These are phyloP conservation scores for Agrotis puta DNA, from an alignment of 2,888 invertebrate genomes.

Conservation along the genomic window DNA sequence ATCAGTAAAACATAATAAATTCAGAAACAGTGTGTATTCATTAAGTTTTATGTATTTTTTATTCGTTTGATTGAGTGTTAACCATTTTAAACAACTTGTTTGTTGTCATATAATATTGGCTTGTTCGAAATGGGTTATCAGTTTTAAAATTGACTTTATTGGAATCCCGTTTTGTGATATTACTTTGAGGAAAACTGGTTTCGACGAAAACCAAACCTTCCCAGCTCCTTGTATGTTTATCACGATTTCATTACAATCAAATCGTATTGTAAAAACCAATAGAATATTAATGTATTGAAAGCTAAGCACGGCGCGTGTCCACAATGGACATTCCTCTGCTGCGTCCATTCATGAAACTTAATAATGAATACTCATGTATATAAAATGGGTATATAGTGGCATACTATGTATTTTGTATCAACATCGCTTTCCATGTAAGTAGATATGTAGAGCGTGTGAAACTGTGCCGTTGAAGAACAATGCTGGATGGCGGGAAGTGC, in stretches of 20 bases:
- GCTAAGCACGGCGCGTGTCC: slow-evolving; percentile 40
- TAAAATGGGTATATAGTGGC: slow-evolving; percentile 60
- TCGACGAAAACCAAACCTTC: background rate
- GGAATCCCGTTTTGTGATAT: background rate
- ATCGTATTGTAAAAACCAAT: slow-evolving; percentile 32
- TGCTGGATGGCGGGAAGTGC: slow-evolving; percentile 66
- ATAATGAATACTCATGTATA: slow-evolving; percentile 72
- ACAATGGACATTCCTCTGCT: slow-evolving; percentile 60
- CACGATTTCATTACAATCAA: slow-evolving; percentile 38
- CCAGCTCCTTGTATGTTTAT: slow-evolving; percentile 3
- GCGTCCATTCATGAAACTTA: slow-evolving; percentile 75
- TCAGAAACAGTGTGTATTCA: slow-evolving; percentile 21
- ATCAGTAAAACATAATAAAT: slow-evolving; percentile 46
- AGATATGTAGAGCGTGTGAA: slow-evolving; percentile 80
- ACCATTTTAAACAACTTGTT: slow-evolving; percentile 5
- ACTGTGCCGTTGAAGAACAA: slow-evolving; percentile 72
- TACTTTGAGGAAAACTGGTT: background rate
- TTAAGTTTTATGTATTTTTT: slow-evolving; percentile 25
- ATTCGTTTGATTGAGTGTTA: slow-evolving; percentile 23
- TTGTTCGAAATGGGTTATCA: background rate
- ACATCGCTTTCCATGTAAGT: slow-evolving; percentile 73
- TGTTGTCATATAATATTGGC: slow-evolving; percentile 1
- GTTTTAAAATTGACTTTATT: background rate
- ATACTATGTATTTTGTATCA: slow-evolving; percentile 28
- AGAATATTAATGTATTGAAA: slow-evolving; percentile 55